Evolutionary conservation across 2,113 vertebrate genomes (phyloP).

Genomic region (Alexandromys fortis): DNA sequence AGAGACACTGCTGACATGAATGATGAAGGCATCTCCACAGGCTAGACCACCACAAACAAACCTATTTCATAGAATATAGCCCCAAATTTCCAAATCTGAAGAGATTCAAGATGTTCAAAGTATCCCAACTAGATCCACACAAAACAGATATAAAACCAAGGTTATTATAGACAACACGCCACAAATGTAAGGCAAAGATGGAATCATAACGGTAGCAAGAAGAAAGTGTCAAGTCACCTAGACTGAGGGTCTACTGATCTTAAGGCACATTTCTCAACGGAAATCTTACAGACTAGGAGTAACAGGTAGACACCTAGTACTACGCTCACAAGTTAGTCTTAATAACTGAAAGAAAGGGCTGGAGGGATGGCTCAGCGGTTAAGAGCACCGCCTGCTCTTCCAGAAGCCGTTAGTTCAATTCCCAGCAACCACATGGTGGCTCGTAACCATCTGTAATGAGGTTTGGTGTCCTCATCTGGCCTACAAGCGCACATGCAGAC

Average conservation of each 20-base stretch:
- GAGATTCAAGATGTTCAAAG: not conserved
- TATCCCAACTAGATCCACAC: not conserved
- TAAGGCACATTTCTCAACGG: not conserved
- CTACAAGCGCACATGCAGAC: too few species aligned
- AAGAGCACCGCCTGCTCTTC: too few species aligned
- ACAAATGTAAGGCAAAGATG: not conserved
- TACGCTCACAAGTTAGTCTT: not conserved
- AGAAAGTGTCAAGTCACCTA: not conserved
- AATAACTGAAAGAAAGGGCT: not conserved
- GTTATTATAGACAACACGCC: not conserved
- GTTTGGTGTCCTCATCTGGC: too few species aligned
- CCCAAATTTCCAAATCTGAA: not conserved
- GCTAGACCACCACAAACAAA: not conserved
- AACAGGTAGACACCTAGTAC: not conserved
- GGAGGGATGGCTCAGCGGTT: too few species aligned
- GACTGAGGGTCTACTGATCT: not conserved
- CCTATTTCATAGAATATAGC: not conserved
- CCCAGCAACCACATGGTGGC: too few species aligned
- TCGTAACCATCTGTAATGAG: too few species aligned
- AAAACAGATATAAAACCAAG: not conserved
- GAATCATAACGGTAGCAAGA: not conserved
- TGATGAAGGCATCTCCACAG: not conserved
- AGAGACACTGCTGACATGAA: not conserved
- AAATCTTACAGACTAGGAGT: not conserved
- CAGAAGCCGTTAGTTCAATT: too few species aligned